Conservation (phyloP, 2,888 invertebrate species). For the Drosophila mimetica region DNA sequence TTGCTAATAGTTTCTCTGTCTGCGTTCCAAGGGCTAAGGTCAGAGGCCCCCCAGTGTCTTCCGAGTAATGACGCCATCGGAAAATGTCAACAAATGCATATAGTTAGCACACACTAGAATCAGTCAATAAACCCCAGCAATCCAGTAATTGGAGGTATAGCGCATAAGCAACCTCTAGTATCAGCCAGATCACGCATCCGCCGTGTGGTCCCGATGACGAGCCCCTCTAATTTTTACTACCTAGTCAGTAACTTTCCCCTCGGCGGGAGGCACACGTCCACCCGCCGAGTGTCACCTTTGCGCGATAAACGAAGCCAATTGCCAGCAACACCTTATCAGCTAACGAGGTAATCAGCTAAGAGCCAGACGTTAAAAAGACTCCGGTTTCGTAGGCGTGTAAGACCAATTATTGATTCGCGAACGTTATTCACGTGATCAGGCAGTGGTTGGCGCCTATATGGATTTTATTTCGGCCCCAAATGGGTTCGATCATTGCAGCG, state of each 20-base stretch:
- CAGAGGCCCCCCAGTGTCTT: background rate
- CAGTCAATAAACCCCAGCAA: slow-evolving; percentile 24
- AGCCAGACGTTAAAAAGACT: slow-evolving; percentile 12
- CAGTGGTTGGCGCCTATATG: slow-evolving; percentile 15
- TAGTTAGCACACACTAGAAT: slow-evolving; percentile 1
- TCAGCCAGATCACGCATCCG: slow-evolving; percentile 35
- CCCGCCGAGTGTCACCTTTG: slow-evolving; percentile 18
- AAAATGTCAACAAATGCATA: slow-evolving; percentile 39
- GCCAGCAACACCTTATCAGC: slow-evolving; percentile 30
- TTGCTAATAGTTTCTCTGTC: background rate
- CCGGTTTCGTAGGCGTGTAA: slow-evolving; percentile 20
- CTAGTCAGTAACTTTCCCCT: slow-evolving; percentile 40
- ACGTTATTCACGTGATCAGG: slow-evolving; percentile 40
- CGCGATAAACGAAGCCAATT: slow-evolving; percentile 13
- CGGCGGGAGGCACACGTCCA: background rate
- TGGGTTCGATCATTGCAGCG: background rate
- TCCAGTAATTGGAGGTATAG: background rate
- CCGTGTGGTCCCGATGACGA: slow-evolving; percentile 39
- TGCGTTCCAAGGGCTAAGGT: background rate
- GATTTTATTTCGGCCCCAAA: slow-evolving; percentile 4
- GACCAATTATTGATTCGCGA: slow-evolving; percentile 16
- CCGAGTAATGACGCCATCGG: slow-evolving; percentile 12
- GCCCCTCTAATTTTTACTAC: slow-evolving; percentile 29
- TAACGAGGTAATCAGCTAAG: slow-evolving; percentile 8
- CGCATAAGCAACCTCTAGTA: slow-evolving; percentile 5